Base-by-base conservation (phyloP, 2,888 invertebrate genomes). In the Dicycla oo region DNA sequence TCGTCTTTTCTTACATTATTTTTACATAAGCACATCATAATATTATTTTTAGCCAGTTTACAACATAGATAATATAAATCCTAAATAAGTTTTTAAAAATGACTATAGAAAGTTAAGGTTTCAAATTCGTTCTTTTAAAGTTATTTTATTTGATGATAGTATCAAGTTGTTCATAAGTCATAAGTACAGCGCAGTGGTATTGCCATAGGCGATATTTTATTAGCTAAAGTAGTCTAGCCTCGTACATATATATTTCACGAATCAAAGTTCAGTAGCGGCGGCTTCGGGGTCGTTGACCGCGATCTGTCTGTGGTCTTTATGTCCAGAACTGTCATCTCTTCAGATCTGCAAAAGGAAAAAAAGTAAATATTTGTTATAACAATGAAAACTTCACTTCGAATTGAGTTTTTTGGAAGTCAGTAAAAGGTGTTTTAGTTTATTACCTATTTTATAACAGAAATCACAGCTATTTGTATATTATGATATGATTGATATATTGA, bases 241-340 rank as follows among this genome's bases (percentile, higher is more conserved):
- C 71, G 60, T 75, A 66, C 60, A 64, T 71, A 82, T 47, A 73
- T 75, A 61, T 77, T 83, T 73, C 70, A 73, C 70, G 72, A 80
- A 75, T 84, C 91, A 95, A 78, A 95, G 92, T 84, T 95, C 95
- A 96, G 86, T 18, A 96, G 89, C 26, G 93, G 90, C 43, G 94
- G 95, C 80, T 92, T 94, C 23, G 95, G 95, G 38, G 95, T 93
- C 51, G 88, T 87, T 4, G 95, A 93, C 13, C 93, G 91, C 47
- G 94, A 90, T 84, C 93, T 89, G 40, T 93, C 92, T n/a, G 91
- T 88, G 5, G 91, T 89, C 80, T 91, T 94, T 73, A 91, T 88
- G 63, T 92, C 91, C 73, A 96, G 85, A 18, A 95, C 93, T 75
- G 93, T 93, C 96, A 96, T 96, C 85, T 96, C 96, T 89, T 96